phyloP scores from a whole-genome alignment of 2,113 vertebrate genomes.

The Ahaetulla prasina region DNA sequence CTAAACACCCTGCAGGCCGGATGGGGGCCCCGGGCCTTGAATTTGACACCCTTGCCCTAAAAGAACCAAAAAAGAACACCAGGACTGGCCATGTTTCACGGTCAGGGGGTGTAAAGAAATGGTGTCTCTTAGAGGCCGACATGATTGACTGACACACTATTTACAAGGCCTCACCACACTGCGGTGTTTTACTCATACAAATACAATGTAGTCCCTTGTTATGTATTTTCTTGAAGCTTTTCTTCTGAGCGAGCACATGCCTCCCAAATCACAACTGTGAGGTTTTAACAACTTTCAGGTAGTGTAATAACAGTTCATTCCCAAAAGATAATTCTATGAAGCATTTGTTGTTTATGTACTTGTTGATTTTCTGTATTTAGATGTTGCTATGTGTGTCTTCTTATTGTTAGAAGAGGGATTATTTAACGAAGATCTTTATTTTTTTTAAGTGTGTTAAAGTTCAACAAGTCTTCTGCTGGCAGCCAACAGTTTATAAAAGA shows the following conservation, averaged over 20 bases:
- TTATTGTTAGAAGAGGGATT: background rate
- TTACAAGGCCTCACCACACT: background rate
- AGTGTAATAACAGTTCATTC: background rate
- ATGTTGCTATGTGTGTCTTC: background rate
- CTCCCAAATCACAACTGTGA: background rate
- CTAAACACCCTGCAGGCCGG: too few species aligned
- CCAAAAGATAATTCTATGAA: background rate
- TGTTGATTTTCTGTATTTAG: background rate
- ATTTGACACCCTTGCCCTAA: too few species aligned
- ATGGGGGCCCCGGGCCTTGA: too few species aligned
- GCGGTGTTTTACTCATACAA: background rate
- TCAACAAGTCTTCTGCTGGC: background rate
- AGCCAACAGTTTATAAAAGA: background rate
- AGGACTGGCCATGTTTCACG: background rate
- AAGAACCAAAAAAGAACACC: background rate
- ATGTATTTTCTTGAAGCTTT: background rate
- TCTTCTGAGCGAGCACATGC: background rate
- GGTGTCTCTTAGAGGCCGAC: background rate
- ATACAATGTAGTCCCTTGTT: background rate
- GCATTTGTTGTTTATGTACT: background rate
- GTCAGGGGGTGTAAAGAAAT: background rate
- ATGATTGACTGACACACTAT: background rate
- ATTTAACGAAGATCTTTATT: background rate
- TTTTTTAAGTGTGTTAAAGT: background rate
- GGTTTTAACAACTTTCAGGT: background rate